Evolutionary conservation across 2,797 vertebrate genomes (phyloP).

Genomic region (Pangasius djambal): DNA sequence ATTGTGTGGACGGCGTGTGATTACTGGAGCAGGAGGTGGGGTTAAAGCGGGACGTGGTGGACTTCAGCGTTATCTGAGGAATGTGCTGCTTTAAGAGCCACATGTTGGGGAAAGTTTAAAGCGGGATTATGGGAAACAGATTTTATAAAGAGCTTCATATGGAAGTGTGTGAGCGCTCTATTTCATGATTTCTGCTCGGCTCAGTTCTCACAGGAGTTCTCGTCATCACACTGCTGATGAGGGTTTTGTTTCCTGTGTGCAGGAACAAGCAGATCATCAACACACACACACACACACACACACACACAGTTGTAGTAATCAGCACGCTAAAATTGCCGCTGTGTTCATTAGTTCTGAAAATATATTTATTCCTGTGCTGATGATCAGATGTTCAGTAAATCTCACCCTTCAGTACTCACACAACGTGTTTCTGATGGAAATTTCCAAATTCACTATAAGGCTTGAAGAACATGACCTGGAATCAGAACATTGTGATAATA

Average conservation of each 20-base stretch:
- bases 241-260: no score
- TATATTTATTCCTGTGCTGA: not conserved
- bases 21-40: not conserved
- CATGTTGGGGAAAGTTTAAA: not conserved
- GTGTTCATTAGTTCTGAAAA: not conserved
- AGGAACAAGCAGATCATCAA: not conserved
- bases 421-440: not conserved
- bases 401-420: not conserved
- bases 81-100: not conserved
- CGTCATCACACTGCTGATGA: not conserved
- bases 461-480: not conserved
- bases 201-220: not conserved
- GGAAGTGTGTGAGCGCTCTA: not conserved
- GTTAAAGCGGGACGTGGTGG: not conserved
- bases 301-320: not conserved
- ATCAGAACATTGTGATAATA: not conserved
- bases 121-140: constrained; percentile 1
- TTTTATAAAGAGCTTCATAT: not conserved
- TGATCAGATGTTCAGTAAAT: not conserved
- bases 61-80: constrained; percentile 8
- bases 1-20: not conserved
- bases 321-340: not conserved
- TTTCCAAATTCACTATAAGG: not conserved
- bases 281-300: constrained; percentile 3
- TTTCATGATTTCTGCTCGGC: not conserved